These are phyloP conservation scores for Phalacrocorax aristotelis DNA, from an alignment of 2,113 vertebrate species.

Conservation along the genomic window DNA sequence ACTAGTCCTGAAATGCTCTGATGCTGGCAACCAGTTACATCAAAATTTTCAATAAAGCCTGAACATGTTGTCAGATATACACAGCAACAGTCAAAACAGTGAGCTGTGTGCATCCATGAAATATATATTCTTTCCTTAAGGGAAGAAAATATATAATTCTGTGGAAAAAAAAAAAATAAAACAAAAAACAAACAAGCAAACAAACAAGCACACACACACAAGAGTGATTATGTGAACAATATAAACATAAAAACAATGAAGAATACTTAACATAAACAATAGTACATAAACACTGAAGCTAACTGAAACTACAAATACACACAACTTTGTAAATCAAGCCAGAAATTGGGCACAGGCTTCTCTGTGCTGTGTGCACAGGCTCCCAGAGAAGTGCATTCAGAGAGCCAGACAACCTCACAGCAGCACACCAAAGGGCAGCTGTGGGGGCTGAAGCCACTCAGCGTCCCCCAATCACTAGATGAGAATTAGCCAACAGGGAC, in stretches of 20 bases:
- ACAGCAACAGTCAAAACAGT: neutral
- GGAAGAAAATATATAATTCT: neutral
- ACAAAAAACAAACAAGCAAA: neutral
- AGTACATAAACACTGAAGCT: neutral
- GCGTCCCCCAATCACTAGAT: too few species aligned
- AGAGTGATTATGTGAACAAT: neutral
- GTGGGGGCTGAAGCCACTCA: neutral
- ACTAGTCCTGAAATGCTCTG: conserved; percentile 42
- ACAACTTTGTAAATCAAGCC: neutral
- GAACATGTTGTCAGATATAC: neutral
- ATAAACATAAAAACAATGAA: neutral
- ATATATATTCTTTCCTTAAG: neutral
- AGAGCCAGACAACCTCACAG: neutral
- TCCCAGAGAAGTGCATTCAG: neutral
- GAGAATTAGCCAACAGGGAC: neutral
- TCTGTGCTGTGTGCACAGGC: rapidly evolving
- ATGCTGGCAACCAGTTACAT: conserved; percentile 26
- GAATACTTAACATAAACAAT: neutral
- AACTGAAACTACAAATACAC: neutral
- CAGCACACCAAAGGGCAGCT: rapidly evolving
- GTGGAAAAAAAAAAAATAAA: neutral
- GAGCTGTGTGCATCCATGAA: neutral
- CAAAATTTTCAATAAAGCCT: conserved; percentile 31
- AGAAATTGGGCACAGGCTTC: neutral
- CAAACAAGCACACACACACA: too few species aligned